Conservation (phyloP, 2,113 vertebrate genomes). For the Emydocephalus ijimae region DNA sequence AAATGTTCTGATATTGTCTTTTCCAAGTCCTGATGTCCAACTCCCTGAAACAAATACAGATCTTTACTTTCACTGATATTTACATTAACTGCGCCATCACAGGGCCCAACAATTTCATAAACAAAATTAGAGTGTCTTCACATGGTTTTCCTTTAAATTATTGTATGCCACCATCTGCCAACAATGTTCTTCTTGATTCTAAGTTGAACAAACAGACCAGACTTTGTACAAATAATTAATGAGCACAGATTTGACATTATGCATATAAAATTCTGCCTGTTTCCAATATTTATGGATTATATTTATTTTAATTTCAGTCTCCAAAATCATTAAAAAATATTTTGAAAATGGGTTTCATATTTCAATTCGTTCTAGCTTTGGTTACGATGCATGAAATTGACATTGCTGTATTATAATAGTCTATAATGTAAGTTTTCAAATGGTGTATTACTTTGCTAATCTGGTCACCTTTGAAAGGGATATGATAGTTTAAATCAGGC, state of each 20-base stretch:
- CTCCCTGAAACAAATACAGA: neutral
- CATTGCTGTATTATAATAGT: neutral
- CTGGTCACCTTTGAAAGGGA: neutral
- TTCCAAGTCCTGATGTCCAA: neutral
- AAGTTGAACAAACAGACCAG: neutral
- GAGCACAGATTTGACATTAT: neutral
- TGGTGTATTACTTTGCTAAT: neutral
- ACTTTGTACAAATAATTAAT: neutral
- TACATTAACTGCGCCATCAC: neutral
- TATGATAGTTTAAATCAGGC: neutral
- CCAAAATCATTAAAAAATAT: neutral
- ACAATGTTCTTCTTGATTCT: neutral
- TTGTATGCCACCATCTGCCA: neutral
- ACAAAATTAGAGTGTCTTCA: neutral
- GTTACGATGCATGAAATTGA: neutral
- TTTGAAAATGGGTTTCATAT: neutral
- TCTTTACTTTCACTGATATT: neutral
- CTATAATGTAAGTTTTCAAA: neutral
- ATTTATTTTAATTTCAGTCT: neutral
- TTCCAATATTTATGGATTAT: neutral
- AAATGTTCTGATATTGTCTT: neutral
- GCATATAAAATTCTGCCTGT: neutral
- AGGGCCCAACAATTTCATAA: neutral
- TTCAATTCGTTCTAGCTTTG: neutral
- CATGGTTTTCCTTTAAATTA: neutral